phyloP scores from a whole-genome alignment of 2,797 vertebrate genomes.

The Takifugu rubripes region DNA sequence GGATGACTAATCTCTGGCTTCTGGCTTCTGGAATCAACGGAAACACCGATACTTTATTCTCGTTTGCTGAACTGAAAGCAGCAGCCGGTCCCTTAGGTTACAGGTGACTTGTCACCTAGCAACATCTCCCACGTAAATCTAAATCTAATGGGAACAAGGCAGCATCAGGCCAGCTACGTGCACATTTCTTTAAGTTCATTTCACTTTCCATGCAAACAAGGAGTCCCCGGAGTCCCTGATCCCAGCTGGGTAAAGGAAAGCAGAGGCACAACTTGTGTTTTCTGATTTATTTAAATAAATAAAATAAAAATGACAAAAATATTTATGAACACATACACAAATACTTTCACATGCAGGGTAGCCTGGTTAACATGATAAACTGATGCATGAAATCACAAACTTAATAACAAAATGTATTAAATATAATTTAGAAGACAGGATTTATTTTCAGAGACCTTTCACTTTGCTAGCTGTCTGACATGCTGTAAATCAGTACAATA shows the following conservation, averaged over 20 bases:
- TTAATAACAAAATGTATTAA: too few species aligned
- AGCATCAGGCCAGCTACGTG: neutral
- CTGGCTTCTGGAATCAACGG: neutral
- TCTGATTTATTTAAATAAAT: too few species aligned
- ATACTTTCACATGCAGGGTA: too few species aligned
- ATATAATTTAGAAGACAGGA: too few species aligned
- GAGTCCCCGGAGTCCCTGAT: neutral
- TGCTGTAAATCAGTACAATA: too few species aligned
- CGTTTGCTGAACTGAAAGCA: neutral
- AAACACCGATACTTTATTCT: neutral
- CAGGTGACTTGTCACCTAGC: constrained; percentile 35
- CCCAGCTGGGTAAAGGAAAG: neutral
- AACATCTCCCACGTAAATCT: constrained; percentile 31
- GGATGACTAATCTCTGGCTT: neutral
- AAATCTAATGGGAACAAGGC: constrained; percentile 25
- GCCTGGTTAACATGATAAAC: too few species aligned
- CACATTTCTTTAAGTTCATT: constrained; percentile 8
- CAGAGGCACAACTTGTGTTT: too few species aligned
- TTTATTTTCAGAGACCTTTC: too few species aligned
- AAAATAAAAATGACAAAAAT: too few species aligned
- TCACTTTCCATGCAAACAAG: constrained; percentile 32
- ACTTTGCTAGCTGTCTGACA: too few species aligned
- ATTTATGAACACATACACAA: too few species aligned
- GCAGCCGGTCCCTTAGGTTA: constrained; percentile 2
- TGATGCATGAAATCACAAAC: too few species aligned